Base-by-base conservation (phyloP, 2,888 invertebrate species). In the Parnassius orleans region DNA sequence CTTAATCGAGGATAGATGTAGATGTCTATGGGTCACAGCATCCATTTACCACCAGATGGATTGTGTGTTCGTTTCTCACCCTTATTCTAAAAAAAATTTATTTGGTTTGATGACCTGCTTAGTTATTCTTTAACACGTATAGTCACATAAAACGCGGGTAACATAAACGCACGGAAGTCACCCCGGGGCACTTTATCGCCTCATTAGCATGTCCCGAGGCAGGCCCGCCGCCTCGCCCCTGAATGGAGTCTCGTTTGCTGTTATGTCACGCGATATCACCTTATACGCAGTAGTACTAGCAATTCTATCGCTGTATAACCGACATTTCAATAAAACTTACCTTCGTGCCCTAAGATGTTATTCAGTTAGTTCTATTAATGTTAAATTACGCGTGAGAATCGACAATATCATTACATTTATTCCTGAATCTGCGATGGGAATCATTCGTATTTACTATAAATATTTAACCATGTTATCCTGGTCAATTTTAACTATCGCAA, bases 181-280 rank as follows among this genome's bases (percentile, higher is more conserved):
- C 73, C 72, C 69, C 70, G 70, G 60, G 73, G 66, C 66, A 63
- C 71, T 74, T 78, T 48, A 79, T 77, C 78, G 65, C 51, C 70
- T 70, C 70, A 77, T 79, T 79, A 76, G 72, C 75, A 79, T 76
- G 70, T 72, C 69, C 68, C 70, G 69, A 69, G 60, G 60, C 54
- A 50, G 42, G 48, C 57, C 51, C 51, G 51, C 51, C 51, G 51
- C 51, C 47, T 48, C 46, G 53, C 48, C 54, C 60, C 48, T 54
- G 60, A 54, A 60, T 54, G 54, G 50, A 57, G 57, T 50, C 57
- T 48, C 11, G 48, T 14, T n/a, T 48, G 48, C 48, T n/a, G 12
- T 42, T 52, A 46, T 53, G 59, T 57, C 57, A 50, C 44, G 14
- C 60, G 53, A 54, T 54, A 60, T 50, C 53, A 14, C 60, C 54